Evolutionary conservation across 2,113 vertebrate genomes (phyloP), one percentile per base, ranked within the genome.

Genomic region (Callopanchax toddi): DNA sequence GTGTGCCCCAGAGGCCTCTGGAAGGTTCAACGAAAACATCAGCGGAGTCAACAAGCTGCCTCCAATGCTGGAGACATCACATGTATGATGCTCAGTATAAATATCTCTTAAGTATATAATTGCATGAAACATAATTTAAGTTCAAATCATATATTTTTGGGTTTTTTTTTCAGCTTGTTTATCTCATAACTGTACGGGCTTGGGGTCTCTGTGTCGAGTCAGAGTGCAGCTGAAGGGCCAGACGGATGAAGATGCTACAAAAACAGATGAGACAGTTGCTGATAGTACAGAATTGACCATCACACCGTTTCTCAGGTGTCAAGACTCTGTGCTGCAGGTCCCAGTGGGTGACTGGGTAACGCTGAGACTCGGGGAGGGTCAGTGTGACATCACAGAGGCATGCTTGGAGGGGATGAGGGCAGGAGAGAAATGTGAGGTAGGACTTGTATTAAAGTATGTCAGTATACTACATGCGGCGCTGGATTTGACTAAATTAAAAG

Each of bases 381-480:
- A 95, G 71, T 94, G 94, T 8, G 93, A 94, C 7, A 34, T 95
- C 20, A 74, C 88, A 44, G 96, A 96, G 57, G 82, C 91, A 2
- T 96, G 95, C 60, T 60, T 97, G 70, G 95, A 95, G 54, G 84
- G 89, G 11, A 96, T 97, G 95, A 87, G 81, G 63, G 82, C 89
- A 2, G 93, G 92, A 43, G 91, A 94, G 22, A 78, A 56, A 37
- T 93, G 91, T 78, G 88, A 91, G 87, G 91, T 94, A 76, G 78
- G 82, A 45, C 1, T 13, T 52, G 29, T 10, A 9, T 18, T 11
- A 11, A 12, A 37, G 36, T 37, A 9, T 37, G 36, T 37, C 11
- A 32, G 4, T n/a, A 4, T 32, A 32, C 10, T 32, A 6, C 10
- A 32, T n/a, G n/a, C n/a, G n/a, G n/a, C n/a, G n/a, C 6, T 32